These are phyloP conservation scores for Ophioninae sp. DNA, from an alignment of 2,888 invertebrate species.

Conservation along the genomic window DNA sequence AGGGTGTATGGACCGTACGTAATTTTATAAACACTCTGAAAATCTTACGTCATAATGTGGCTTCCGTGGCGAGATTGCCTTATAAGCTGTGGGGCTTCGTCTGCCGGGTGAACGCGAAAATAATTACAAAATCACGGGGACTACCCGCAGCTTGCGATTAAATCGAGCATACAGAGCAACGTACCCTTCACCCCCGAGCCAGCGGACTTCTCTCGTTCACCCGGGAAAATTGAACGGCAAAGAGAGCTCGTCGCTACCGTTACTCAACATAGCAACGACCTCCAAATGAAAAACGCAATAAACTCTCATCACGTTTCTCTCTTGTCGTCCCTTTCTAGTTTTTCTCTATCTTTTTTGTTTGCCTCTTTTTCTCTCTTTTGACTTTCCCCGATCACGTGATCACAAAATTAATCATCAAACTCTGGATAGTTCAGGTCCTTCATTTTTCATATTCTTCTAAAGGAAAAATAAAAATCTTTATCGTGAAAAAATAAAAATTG, in stretches of 20 bases:
- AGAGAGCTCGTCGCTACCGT: constrained; percentile 15
- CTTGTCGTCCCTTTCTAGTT: constrained; percentile 3
- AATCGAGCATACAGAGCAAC: constrained; percentile 47
- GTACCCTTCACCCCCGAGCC: constrained; percentile 15
- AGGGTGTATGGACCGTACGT: constrained; percentile 70
- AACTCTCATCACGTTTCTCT: constrained; percentile 11
- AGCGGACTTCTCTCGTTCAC: constrained; percentile 18
- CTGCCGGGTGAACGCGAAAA: constrained; percentile 72
- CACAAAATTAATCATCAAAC: constrained; percentile 46
- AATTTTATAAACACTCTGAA: constrained; percentile 81
- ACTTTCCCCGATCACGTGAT: constrained; percentile 20
- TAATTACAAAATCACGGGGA: constrained; percentile 77
- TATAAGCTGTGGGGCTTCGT: constrained; percentile 75
- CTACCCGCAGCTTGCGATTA: constrained; percentile 60
- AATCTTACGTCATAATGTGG: constrained; percentile 77
- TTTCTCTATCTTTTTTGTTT: background rate
- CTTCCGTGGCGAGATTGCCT: constrained; percentile 77
- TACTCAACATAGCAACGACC: constrained; percentile 34
- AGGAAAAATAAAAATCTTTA: background rate
- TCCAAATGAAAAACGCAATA: constrained; percentile 57
- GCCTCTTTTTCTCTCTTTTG: constrained; percentile 16
- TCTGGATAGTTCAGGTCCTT: constrained; percentile 50
- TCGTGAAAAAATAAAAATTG: background rate
- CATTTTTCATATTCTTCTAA: background rate
- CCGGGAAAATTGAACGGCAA: constrained; percentile 31